These are phyloP conservation scores for Spicauda simplicius DNA, from an alignment of 2,888 invertebrate genomes.

Conservation along the genomic window DNA sequence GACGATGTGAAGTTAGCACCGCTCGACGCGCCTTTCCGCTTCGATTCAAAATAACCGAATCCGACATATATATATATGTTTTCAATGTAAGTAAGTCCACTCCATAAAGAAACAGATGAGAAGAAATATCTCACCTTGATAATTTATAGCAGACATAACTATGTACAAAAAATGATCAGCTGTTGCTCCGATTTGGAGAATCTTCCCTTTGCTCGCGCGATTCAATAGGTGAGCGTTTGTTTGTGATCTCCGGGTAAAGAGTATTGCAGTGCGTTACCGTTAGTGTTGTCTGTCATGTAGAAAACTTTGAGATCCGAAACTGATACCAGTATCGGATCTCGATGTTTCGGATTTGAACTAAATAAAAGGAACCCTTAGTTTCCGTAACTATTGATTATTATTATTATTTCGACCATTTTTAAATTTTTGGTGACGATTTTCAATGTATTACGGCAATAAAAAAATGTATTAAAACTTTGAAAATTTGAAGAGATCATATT, in stretches of 20 bases:
- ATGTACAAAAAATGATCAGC: constrained; percentile 25
- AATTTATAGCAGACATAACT: background rate
- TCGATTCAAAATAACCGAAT: too few relatives aligned
- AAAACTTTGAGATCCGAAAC: too few relatives aligned
- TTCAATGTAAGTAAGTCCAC: background rate
- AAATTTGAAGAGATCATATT: too few relatives aligned
- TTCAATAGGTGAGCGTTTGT: constrained; percentile 28
- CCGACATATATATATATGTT: too few relatives aligned
- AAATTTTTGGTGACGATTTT: too few relatives aligned
- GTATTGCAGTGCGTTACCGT: constrained; percentile 26
- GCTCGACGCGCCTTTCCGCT: too few relatives aligned
- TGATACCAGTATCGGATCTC: background rate
- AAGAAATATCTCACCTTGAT: background rate
- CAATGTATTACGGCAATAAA: too few relatives aligned
- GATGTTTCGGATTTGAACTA: background rate
- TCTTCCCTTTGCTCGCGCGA: constrained; percentile 23
- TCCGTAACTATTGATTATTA: background rate
- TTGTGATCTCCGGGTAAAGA: constrained; percentile 36
- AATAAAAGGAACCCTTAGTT: background rate
- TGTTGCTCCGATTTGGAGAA: constrained; percentile 31
- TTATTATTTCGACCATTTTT: too few relatives aligned
- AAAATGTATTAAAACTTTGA: too few relatives aligned
- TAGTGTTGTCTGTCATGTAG: background rate
- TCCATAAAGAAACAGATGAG: background rate
- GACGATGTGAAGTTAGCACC: too few relatives aligned